A percentile compares a stretch with the other conserved stretches of the same genome.
phyloP scores from a whole-genome alignment of 2,888 invertebrate genomes.

The Tanypteryx hageni region DNA sequence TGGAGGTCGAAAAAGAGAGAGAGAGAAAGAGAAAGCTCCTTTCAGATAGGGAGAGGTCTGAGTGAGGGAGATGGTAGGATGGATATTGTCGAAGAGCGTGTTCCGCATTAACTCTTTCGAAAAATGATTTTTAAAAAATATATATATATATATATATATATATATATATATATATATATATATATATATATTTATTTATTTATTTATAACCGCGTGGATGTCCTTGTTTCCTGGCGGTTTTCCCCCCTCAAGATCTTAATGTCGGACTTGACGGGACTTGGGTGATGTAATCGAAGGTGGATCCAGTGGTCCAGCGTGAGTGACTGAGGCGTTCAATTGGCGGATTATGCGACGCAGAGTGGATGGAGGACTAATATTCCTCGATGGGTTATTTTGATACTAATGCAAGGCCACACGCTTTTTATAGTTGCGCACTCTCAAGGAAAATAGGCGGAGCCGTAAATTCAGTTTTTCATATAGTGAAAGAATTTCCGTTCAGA shows the following conservation, averaged over 20 bases:
- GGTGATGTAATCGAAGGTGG: background rate
- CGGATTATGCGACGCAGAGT: background rate
- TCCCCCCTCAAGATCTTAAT: background rate
- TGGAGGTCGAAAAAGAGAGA: conserved; percentile 55
- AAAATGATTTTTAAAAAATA: too few species aligned
- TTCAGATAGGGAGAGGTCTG: conserved; percentile 34
- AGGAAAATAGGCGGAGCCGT: too few species aligned
- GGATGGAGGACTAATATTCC: background rate
- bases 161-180: too few species aligned
- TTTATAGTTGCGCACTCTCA: background rate
- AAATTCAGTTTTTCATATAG: too few species aligned
- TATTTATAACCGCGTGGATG: background rate
- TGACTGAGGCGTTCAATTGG: background rate
- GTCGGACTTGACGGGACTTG: background rate
- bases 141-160: too few species aligned
- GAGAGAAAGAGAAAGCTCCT: conserved; percentile 26
- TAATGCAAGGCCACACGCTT: background rate
- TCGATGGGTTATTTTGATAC: background rate
- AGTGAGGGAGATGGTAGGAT: conserved; percentile 24
- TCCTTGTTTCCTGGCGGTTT: background rate
- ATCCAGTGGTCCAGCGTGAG: background rate
- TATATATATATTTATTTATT: too few species aligned
- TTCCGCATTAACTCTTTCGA: too few species aligned
- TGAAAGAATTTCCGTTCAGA: too few species aligned
- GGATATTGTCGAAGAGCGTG: background rate